Conservation (phyloP, 2,888 invertebrate genomes). For the Lymantria monacha region DNA sequence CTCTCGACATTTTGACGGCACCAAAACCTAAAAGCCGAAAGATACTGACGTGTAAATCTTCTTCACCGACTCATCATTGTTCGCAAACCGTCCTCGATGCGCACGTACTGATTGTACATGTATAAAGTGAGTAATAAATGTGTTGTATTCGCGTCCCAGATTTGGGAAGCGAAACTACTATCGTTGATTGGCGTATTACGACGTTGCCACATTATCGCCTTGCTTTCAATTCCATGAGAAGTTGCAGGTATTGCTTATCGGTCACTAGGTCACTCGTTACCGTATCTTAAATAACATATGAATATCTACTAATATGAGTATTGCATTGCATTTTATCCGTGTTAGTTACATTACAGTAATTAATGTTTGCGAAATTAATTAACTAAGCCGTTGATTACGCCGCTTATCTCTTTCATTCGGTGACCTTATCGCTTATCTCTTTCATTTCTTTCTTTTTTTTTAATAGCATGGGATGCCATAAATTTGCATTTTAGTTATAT, state of each 20-base stretch:
- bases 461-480: no score
- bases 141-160: conserved; percentile 70
- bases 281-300: conserved; percentile 40
- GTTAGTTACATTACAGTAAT: conserved; percentile 13
- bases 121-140: conserved; percentile 41
- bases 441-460: background rate
- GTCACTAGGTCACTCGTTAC: conserved; percentile 66
- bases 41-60: conserved; percentile 53
- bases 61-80: conserved; percentile 61
- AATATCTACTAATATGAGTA: conserved; percentile 21
- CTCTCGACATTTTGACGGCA: conserved; percentile 74
- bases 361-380: background rate
- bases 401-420: background rate
- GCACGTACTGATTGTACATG: conserved; percentile 54
- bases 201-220: conserved; percentile 76
- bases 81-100: conserved; percentile 49
- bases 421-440: background rate
- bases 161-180: conserved; percentile 73
- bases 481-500: no score
- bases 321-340: conserved; percentile 29
- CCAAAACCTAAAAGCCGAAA: conserved; percentile 69
- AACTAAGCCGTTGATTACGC: background rate
- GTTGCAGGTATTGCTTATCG: conserved; percentile 66
- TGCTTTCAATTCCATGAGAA: conserved; percentile 78
- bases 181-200: conserved; percentile 73